These are phyloP conservation scores for Coelogynopora nodosa DNA, from an alignment of 2,888 invertebrate species.

Conservation along the genomic window DNA sequence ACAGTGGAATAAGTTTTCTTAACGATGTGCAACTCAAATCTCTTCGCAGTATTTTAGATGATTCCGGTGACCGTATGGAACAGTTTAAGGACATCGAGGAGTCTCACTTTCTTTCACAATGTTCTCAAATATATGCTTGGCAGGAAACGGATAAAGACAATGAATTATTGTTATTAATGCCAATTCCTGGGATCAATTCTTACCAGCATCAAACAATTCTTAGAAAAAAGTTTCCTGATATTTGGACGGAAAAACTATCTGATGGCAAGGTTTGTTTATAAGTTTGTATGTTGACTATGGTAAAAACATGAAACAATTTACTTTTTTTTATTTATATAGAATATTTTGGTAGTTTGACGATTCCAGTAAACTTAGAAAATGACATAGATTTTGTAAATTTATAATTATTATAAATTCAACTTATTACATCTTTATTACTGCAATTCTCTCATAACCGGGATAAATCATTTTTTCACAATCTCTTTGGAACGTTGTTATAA, in stretches of 20 bases:
- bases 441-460: too few species aligned
- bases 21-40: not conserved
- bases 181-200: not conserved
- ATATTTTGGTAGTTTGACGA: too few species aligned
- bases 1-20: conserved; percentile 37
- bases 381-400: too few species aligned
- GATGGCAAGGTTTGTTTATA: not conserved
- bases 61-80: not conserved
- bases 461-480: too few species aligned
- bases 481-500: too few species aligned
- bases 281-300: too few species aligned
- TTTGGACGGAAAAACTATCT: not conserved
- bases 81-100: not conserved
- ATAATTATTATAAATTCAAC: too few species aligned
- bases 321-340: too few species aligned
- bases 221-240: not conserved
- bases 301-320: too few species aligned
- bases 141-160: not conserved
- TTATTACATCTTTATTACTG: too few species aligned
- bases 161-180: not conserved
- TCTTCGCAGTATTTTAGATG: not conserved
- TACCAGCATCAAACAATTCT: not conserved
- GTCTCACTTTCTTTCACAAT: not conserved
- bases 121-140: not conserved
- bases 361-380: too few species aligned